A percentile compares a stretch with the other conserved stretches of the same genome.
Evolutionary conservation across 2,888 invertebrate genomes (phyloP).

Genomic region (Morinoia aosen): DNA sequence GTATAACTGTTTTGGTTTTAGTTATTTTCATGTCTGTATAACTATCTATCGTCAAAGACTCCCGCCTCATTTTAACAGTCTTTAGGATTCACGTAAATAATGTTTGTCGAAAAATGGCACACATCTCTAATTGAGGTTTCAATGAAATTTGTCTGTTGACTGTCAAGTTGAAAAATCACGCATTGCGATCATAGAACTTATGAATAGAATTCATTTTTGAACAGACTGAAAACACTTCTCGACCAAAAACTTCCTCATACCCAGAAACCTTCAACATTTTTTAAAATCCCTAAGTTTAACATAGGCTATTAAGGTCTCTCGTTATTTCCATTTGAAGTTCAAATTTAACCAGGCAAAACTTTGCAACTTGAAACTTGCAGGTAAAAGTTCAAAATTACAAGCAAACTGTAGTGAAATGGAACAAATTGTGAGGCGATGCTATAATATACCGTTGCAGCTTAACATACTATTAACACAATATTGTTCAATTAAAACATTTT

Average conservation of each 20-base stretch:
- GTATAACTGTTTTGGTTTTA: not conserved
- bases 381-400: too few relatives aligned
- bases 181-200: not conserved
- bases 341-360: too few relatives aligned
- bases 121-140: not conserved
- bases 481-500: too few relatives aligned
- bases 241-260: not conserved
- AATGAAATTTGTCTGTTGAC: not conserved
- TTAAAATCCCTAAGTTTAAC: not conserved
- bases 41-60: too few relatives aligned
- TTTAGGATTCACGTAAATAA: not conserved
- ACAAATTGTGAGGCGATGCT: too few relatives aligned
- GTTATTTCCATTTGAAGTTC: too few relatives aligned
- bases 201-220: not conserved
- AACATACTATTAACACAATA: too few relatives aligned
- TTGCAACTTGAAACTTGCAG: too few relatives aligned
- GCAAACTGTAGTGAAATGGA: too few relatives aligned
- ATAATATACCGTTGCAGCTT: too few relatives aligned
- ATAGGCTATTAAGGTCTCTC: not conserved
- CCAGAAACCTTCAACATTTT: too few relatives aligned
- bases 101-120: not conserved
- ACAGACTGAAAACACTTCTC: not conserved
- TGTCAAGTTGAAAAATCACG: not conserved
- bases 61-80: not conserved
- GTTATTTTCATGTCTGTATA: too few relatives aligned